A percentile compares a stretch with the other conserved stretches of the same genome.
Conservation (phyloP, 2,113 vertebrate species). For the Ptyas mucosa region DNA sequence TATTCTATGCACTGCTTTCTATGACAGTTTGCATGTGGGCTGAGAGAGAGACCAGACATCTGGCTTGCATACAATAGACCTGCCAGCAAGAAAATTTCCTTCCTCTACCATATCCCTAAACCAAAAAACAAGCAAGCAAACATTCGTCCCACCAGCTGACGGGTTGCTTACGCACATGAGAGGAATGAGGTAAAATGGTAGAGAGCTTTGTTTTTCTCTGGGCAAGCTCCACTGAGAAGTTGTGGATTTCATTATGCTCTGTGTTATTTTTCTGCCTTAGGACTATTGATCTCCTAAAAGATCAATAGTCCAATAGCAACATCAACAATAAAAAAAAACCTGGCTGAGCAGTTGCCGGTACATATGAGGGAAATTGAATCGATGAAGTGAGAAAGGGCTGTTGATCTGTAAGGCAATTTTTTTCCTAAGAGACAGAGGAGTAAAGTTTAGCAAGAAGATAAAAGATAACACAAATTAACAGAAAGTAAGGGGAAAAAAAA, state of each 20-base stretch:
- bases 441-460: not conserved
- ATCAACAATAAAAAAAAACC: not conserved
- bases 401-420: not conserved
- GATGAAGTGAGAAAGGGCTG: not conserved
- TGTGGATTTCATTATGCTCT: not conserved
- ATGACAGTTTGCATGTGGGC: not conserved
- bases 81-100: not conserved
- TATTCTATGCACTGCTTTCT: not conserved
- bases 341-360: not conserved
- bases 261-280: not conserved
- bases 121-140: not conserved
- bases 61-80: not conserved
- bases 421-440: not conserved
- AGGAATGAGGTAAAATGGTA: not conserved
- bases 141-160: not conserved
- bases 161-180: not conserved
- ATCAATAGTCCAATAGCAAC: not conserved
- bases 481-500: not conserved
- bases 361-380: not conserved
- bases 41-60: not conserved
- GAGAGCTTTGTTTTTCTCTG: not conserved
- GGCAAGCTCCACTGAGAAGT: not conserved
- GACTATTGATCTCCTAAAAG: not conserved
- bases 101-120: not conserved
- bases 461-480: not conserved